These are phyloP conservation scores for Ptychochromis oligacanthus DNA, from an alignment of 2,113 vertebrate species.

Conservation along the genomic window DNA sequence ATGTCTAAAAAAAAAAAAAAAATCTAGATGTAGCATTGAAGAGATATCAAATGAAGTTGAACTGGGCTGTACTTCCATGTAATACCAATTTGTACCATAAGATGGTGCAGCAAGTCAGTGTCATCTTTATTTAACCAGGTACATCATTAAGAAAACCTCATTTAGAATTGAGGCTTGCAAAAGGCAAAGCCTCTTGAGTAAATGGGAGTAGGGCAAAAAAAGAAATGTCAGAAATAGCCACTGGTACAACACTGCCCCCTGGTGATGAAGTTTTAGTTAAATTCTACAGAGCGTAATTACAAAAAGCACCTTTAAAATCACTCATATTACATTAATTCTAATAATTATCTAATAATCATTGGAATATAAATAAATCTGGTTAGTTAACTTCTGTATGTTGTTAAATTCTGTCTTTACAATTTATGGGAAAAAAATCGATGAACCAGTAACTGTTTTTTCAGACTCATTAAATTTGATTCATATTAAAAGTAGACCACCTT, in stretches of 20 bases:
- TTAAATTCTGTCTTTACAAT: too few species aligned
- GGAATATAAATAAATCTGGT: too few species aligned
- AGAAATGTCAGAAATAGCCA: not conserved
- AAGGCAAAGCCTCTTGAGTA: not conserved
- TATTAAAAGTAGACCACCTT: too few species aligned
- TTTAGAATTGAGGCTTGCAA: not conserved
- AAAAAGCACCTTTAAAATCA: too few species aligned
- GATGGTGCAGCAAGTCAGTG: not conserved
- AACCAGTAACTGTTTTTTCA: too few species aligned
- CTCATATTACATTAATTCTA: not conserved
- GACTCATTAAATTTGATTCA: too few species aligned
- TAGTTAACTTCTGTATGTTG: accelerated
- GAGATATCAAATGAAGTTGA: not conserved
- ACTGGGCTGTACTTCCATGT: not conserved
- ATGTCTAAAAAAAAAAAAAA: too few species aligned
- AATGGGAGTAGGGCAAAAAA: not conserved
- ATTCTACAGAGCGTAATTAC: too few species aligned
- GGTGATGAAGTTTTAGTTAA: not conserved
- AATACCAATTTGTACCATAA: not conserved
- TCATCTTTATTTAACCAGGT: not conserved
- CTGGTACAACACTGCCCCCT: not conserved
- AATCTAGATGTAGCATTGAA: not conserved
- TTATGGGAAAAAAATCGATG: too few species aligned
- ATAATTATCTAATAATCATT: not conserved
- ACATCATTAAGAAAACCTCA: not conserved